phyloP scores from a whole-genome alignment of 2,797 vertebrate species.

The Macroramphosus scolopax region DNA sequence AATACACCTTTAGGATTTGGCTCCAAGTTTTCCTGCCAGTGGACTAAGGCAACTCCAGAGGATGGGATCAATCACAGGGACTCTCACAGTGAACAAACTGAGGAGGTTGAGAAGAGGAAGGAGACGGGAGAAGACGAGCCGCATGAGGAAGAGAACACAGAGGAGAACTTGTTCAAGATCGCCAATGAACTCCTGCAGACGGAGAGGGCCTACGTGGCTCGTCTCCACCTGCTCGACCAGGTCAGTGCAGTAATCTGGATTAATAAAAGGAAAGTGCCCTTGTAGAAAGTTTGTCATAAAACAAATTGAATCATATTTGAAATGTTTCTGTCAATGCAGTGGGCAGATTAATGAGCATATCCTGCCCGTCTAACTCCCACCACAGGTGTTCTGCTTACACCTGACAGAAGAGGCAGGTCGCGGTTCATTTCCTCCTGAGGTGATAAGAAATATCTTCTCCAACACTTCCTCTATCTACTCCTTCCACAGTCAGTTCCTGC shows the following conservation, averaged over 20 bases:
- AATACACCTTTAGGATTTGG: not conserved
- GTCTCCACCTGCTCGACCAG: constrained; percentile 87
- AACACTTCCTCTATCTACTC: constrained; percentile 90
- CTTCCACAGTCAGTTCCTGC: constrained; percentile 87
- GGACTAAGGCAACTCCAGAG: constrained; percentile 17
- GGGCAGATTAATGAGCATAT: too few relatives aligned
- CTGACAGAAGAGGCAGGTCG: constrained; percentile 80
- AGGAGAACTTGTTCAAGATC: constrained; percentile 79
- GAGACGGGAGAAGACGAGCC: constrained; percentile 12
- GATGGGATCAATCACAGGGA: not conserved
- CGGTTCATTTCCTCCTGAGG: constrained; percentile 83
- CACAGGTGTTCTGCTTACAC: constrained; percentile 83
- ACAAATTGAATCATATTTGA: too few relatives aligned
- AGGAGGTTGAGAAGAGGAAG: constrained; percentile 16
- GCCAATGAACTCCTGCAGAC: constrained; percentile 87
- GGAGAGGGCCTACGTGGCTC: constrained; percentile 84
- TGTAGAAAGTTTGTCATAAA: too few relatives aligned
- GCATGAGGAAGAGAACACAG: constrained; percentile 44
- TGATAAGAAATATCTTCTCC: constrained; percentile 88
- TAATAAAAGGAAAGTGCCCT: too few relatives aligned
- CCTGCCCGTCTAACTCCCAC: not conserved
- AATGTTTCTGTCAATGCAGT: too few relatives aligned
- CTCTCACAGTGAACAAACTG: constrained; percentile 22
- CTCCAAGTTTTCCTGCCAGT: constrained; percentile 34
- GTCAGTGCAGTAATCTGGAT: constrained; percentile 64